phyloP scores from a whole-genome alignment of 2,888 invertebrate species.

The Opisthograptis luteolata region DNA sequence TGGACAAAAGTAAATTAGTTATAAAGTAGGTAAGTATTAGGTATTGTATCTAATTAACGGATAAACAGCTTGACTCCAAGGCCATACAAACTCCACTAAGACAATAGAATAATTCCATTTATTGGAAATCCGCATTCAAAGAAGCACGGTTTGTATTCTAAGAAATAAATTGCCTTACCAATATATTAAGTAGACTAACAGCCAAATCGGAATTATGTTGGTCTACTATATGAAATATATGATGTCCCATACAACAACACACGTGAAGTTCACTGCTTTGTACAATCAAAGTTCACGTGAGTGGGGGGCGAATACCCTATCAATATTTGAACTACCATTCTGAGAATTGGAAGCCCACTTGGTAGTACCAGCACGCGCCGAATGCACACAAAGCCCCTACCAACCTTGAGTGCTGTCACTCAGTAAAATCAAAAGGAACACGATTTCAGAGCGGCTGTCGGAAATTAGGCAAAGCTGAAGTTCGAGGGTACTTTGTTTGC shows the following conservation, averaged over 20 bases:
- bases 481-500: conserved; percentile 46
- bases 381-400: conserved; percentile 1
- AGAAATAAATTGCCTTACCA: no score
- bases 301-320: conserved; percentile 16
- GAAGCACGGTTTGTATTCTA: no score
- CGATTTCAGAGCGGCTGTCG: conserved; percentile 26
- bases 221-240: no score
- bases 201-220: no score
- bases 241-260: neutral
- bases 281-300: conserved; percentile 14
- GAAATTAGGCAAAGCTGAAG: conserved; percentile 44
- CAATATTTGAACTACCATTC: conserved; percentile 22
- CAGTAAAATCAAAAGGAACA: conserved; percentile 46
- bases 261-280: neutral
- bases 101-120: no score
- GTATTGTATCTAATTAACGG: no score
- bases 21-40: no score
- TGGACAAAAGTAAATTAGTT: no score
- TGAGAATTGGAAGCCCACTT: conserved; percentile 19
- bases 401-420: conserved; percentile 30
- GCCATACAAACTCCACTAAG: no score
- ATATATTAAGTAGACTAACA: no score
- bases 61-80: no score
- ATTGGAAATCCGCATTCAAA: no score
- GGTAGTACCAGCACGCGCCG: conserved; percentile 12